phyloP scores from a whole-genome alignment of 23 tunicate species.

The Phallusia fumigata region DNA sequence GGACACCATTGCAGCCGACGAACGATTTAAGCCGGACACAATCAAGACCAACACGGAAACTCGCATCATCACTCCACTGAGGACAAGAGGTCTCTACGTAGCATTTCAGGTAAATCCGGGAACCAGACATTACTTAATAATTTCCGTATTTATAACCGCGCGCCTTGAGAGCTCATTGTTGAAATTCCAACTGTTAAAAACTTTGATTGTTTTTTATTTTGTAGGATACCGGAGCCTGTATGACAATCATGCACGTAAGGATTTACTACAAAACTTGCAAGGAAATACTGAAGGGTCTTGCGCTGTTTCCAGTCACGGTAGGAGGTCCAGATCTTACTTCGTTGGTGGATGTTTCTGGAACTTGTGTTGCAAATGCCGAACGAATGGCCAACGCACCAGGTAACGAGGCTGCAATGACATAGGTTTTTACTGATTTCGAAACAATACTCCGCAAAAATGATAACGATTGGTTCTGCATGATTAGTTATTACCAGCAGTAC shows the following conservation, averaged over 20 bases:
- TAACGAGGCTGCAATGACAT: neutral
- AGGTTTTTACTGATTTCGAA: neutral
- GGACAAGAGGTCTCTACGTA: conserved; percentile 38
- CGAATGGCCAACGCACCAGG: conserved; percentile 25
- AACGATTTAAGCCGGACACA: conserved; percentile 39
- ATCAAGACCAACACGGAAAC: conserved; percentile 31
- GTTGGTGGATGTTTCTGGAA: conserved; percentile 46
- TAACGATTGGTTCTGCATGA: neutral
- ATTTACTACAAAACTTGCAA: conserved; percentile 74
- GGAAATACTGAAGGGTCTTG: conserved; percentile 40
- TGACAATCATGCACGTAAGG: conserved; percentile 72
- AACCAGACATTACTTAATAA: too few relatives aligned
- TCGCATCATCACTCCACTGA: conserved; percentile 17
- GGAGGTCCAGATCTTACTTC: conserved; percentile 67
- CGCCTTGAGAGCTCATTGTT: too few relatives aligned
- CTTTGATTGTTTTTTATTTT: neutral
- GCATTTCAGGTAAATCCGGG: conserved; percentile 48
- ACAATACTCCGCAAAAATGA: neutral
- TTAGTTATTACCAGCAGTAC: neutral
- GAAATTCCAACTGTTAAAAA: too few relatives aligned
- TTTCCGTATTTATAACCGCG: too few relatives aligned
- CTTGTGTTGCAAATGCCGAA: conserved; percentile 52
- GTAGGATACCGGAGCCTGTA: conserved; percentile 91
- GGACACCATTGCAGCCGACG: conserved; percentile 82
- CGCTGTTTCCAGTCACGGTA: conserved; percentile 52